Conservation (phyloP, 2,113 vertebrate genomes). For the Dolichotis patagonum region DNA sequence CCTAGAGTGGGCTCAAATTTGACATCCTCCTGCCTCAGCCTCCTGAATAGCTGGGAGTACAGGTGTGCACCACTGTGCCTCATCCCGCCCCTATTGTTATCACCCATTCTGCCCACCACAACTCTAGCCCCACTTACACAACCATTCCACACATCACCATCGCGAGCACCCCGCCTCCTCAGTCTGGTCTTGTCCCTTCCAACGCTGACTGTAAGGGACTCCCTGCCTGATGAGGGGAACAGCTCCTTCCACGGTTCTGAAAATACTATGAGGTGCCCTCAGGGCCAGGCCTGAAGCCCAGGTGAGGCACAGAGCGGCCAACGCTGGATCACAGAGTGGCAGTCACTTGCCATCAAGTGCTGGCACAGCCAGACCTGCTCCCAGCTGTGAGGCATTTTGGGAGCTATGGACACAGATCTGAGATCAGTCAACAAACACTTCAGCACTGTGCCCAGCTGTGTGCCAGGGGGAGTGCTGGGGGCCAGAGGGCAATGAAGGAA, state of each 20-base stretch:
- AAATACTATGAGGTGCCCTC: background rate
- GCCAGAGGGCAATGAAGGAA: background rate
- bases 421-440: background rate
- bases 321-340: background rate
- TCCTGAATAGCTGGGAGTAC: background rate
- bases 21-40: background rate
- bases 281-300: background rate
- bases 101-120: no score
- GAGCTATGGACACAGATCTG: background rate
- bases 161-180: background rate
- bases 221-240: background rate
- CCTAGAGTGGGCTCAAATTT: background rate
- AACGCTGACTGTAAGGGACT: background rate
- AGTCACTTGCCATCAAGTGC: background rate
- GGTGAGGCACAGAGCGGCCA: background rate
- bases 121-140: background rate
- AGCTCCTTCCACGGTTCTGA: background rate
- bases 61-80: background rate
- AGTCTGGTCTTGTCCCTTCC: background rate
- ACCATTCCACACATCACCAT: background rate
- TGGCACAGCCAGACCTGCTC: no score
- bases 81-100: background rate
- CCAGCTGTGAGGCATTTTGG: background rate
- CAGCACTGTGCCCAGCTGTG: rapidly evolving
- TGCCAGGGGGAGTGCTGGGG: background rate